phyloP scores from a whole-genome alignment of 2,888 invertebrate species.

The Lasioglossum figueresi region DNA sequence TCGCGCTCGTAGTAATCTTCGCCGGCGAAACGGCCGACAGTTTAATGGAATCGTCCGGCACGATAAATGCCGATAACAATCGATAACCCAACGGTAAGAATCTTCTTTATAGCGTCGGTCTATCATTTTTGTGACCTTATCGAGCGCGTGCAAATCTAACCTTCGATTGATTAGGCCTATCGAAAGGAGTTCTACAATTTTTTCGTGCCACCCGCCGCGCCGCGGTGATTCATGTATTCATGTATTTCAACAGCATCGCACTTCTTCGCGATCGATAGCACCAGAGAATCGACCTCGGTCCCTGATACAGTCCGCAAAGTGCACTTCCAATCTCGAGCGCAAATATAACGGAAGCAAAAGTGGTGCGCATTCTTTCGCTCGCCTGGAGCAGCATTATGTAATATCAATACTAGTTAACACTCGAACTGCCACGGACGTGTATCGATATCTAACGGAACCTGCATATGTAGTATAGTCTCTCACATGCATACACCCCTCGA shows the following conservation, averaged over 20 bases:
- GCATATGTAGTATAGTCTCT: neutral
- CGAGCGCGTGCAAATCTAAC: slow-evolving; percentile 44
- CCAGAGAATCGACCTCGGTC: neutral
- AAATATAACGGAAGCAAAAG: neutral
- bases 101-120: slow-evolving; percentile 17
- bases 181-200: slow-evolving; percentile 11
- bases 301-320: neutral
- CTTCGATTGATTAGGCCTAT: slow-evolving; percentile 47
- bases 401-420: neutral
- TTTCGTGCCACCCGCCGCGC: neutral
- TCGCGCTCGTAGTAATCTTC: slow-evolving; percentile 1
- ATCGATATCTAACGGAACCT: neutral
- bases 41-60: slow-evolving; percentile 19
- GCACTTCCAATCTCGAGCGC: neutral
- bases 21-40: slow-evolving; percentile 11
- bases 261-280: neutral
- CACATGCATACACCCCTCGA: neutral
- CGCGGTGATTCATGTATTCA: slow-evolving; percentile 25
- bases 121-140: slow-evolving; percentile 41
- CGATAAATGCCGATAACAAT: slow-evolving; percentile 54
- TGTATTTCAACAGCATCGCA: neutral
- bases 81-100: slow-evolving; percentile 57
- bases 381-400: neutral
- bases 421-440: neutral
- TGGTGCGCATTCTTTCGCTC: neutral